Percentiles rank a stretch among this genome's conserved stretches.
Evolutionary conservation across 2,797 vertebrate species (phyloP).

Genomic region (Eulemur mongoz): DNA sequence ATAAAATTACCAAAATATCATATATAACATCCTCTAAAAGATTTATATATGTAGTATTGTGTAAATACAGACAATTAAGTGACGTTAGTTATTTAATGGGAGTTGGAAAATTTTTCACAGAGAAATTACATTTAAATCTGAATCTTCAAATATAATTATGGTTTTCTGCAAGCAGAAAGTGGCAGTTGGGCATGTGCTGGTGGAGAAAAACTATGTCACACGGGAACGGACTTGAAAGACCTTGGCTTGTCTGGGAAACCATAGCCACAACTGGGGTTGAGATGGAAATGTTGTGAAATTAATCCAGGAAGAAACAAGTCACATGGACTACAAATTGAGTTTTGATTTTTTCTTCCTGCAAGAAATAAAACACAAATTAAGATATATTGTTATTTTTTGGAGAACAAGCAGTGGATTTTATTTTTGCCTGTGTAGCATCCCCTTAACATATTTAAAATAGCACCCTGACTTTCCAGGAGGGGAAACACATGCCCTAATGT

Average conservation of each 20-base stretch:
- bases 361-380: background rate
- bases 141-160: background rate
- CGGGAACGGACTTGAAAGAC: background rate
- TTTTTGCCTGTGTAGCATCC: background rate
- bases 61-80: background rate
- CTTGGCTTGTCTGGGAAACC: background rate
- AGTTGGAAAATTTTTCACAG: background rate
- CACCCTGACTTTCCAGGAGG: background rate
- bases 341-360: background rate
- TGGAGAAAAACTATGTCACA: background rate
- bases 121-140: background rate
- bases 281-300: background rate
- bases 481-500: background rate
- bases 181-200: background rate
- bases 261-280: background rate
- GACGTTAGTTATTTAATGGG: background rate
- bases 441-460: background rate
- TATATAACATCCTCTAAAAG: background rate
- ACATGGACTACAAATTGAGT: background rate
- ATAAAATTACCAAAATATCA: background rate
- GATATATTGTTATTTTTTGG: background rate
- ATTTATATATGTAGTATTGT: background rate
- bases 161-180: background rate
- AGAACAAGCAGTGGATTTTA: background rate
- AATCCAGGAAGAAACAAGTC: background rate